phyloP scores from a whole-genome alignment of 2,888 invertebrate species.

The Cremastobaeus sp. region DNA sequence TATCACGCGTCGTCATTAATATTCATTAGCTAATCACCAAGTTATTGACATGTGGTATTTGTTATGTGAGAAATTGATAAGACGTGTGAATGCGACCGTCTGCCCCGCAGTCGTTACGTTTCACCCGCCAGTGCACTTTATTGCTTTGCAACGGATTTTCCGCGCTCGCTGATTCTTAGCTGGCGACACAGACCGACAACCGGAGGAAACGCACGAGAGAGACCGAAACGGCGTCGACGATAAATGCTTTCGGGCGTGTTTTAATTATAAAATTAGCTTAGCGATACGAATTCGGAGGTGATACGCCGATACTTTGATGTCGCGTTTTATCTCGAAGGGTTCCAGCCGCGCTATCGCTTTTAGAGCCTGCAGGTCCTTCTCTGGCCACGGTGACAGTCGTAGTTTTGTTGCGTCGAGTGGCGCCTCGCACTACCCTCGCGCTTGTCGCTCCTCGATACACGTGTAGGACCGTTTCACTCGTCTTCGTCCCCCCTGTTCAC shows the following conservation, averaged over 20 bases:
- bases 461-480: constrained; percentile 48
- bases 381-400: constrained; percentile 63
- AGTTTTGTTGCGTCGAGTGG: constrained; percentile 66
- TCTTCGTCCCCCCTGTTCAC: constrained; percentile 25
- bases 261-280: constrained; percentile 56
- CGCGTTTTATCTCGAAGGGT: constrained; percentile 53
- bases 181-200: too few species aligned
- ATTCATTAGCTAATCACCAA: constrained; percentile 54
- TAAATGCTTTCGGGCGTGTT: constrained; percentile 42
- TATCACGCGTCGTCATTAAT: constrained; percentile 49
- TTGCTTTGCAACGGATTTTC: too few species aligned
- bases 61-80: constrained; percentile 55
- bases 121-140: too few species aligned
- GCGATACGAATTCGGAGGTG: constrained; percentile 51
- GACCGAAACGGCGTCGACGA: background rate
- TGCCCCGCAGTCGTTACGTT: too few species aligned
- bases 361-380: constrained; percentile 62
- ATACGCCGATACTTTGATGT: constrained; percentile 50
- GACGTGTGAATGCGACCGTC: constrained; percentile 55
- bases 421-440: constrained; percentile 62
- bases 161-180: too few species aligned
- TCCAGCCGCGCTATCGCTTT: constrained; percentile 61
- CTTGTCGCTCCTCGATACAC: constrained; percentile 55
- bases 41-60: constrained; percentile 56
- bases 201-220: background rate